Evolutionary conservation across 2,888 invertebrate genomes (phyloP), one percentile per base, ranked within the genome.

Genomic region (Sclerodermus sp.): DNA sequence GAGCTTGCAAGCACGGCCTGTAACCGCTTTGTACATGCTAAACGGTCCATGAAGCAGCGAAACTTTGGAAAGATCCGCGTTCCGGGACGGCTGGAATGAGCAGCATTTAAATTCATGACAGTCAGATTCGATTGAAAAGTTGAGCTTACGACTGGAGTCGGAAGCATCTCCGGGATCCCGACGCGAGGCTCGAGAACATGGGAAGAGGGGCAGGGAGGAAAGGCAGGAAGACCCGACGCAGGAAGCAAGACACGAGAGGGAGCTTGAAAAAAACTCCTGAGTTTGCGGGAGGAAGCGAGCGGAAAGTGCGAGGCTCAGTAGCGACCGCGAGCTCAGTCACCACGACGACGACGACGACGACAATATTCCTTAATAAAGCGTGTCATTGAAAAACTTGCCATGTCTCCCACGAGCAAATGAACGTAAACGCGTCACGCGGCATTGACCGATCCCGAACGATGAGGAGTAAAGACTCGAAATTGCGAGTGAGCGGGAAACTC

Each of bases 51-150:
- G 23, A 34, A 43, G 43, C 32, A 30, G 8, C 32, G 17, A 34
- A 31, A 62, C 44, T 56, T 62, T 56, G 47, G 8, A 46, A 42
- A 49, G 34, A 34, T 13, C n/a, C 51, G 36, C 38, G 46, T 51
- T 50, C 43, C 51, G 39, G 46, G 29, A 31, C 42, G 46, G 16
- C 36, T 32, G 42, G 45, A 40, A 49, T 43, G 47, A 37, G 54
- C 45, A 39, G 51, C 55, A 64, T 64, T 64, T 54, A 51, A 57
- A 64, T 64, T 61, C 62, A 62, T 60, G 52, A 39, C 62, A 52
- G 59, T 61, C 49, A 49, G 49, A 62, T 61, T 56, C 60, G 57
- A 68, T 68, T 62, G 66, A 64, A 64, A 62, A 65, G 60, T 66
- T 62, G 53, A 51, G 18, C 12, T 47, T 45, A 45, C 40, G 44